These are phyloP conservation scores for Zalophus californianus DNA, from an alignment of 2,797 vertebrate species.

Conservation along the genomic window DNA sequence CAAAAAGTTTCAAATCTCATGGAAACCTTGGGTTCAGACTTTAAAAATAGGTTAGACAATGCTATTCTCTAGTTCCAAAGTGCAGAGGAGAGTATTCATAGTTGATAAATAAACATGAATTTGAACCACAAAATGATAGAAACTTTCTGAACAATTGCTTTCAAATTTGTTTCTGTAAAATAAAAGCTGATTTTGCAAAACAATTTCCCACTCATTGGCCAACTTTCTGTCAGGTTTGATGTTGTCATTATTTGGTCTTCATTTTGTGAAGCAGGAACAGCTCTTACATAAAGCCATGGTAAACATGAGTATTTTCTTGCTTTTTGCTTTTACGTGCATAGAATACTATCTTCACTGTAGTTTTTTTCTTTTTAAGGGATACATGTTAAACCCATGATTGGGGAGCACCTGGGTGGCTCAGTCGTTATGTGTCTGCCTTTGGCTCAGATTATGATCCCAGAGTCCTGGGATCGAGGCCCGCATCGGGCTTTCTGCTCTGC, in stretches of 20 bases:
- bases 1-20: background rate
- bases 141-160: background rate
- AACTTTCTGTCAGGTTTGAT: background rate
- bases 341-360: background rate
- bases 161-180: background rate
- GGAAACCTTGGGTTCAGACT: background rate
- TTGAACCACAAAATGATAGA: constrained; percentile 5
- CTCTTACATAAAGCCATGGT: background rate
- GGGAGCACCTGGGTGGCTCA: too few species aligned
- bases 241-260: background rate
- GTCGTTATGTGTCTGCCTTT: too few species aligned
- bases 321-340: background rate
- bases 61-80: background rate
- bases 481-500: too few species aligned
- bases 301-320: background rate
- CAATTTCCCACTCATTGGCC: background rate
- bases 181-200: constrained; percentile 7
- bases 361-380: background rate
- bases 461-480: too few species aligned
- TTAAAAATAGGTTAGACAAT: constrained; percentile 17
- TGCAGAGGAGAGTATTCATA: background rate
- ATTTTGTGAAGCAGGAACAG: background rate
- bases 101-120: background rate
- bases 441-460: too few species aligned
- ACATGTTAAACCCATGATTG: background rate